These are phyloP conservation scores for Diarsia dahlii DNA, from an alignment of 2,888 invertebrate species.

Conservation along the genomic window DNA sequence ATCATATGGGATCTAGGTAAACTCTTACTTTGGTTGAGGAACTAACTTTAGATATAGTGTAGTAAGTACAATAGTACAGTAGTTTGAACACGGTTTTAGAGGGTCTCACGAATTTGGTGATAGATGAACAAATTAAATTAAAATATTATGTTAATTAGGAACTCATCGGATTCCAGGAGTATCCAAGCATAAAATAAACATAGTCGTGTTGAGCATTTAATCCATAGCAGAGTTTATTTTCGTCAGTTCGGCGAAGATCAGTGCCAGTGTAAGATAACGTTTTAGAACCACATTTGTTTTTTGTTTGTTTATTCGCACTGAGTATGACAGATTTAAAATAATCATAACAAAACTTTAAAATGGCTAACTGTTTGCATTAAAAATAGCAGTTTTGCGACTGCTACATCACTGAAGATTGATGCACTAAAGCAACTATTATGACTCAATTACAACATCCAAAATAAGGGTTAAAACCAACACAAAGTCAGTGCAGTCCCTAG, in stretches of 20 bases:
- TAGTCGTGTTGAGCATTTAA: slow-evolving; percentile 79
- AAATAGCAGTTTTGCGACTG: background rate
- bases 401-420: background rate
- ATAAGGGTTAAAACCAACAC: background rate
- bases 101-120: slow-evolving; percentile 46
- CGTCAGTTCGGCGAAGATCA: slow-evolving; percentile 44
- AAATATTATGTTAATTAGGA: slow-evolving; percentile 4
- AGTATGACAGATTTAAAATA: slow-evolving; percentile 5
- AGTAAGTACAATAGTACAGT: slow-evolving; percentile 8
- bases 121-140: background rate
- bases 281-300: slow-evolving; percentile 48
- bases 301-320: slow-evolving; percentile 51
- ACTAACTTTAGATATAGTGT: slow-evolving; percentile 25
- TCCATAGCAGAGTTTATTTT: slow-evolving; percentile 53
- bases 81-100: slow-evolving; percentile 38
- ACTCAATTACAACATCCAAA: background rate
- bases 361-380: background rate
- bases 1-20: slow-evolving; percentile 23
- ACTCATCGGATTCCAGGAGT: slow-evolving; percentile 76
- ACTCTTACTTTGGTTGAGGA: slow-evolving; percentile 42
- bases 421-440: background rate
- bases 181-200: slow-evolving; percentile 79
- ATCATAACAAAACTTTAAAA: background rate
- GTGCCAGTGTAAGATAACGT: slow-evolving; percentile 56
- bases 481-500: background rate